Conservation (phyloP, 2,888 invertebrate species). For the Agrotis segetum region DNA sequence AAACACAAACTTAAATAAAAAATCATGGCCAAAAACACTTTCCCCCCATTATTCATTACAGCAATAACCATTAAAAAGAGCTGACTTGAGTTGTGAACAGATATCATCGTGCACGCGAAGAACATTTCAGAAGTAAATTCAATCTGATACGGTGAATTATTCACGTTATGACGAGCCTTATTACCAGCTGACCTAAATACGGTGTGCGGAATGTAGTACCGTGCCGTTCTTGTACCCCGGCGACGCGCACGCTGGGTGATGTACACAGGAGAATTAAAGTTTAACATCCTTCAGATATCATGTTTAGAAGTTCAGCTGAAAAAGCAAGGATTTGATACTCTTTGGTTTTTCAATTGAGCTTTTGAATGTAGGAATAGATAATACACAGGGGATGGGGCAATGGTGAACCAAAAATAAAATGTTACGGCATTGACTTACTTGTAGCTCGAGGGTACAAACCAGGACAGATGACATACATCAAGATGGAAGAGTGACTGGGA, state of each 20-base stretch:
- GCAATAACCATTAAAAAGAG: constrained; percentile 49
- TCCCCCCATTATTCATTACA: constrained; percentile 28
- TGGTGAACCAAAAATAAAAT: no score
- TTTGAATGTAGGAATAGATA: no score
- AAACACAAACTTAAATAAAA: constrained; percentile 1
- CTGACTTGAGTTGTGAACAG: constrained; percentile 43
- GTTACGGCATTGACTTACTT: no score
- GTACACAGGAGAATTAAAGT: constrained; percentile 28
- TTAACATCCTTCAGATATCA: constrained; percentile 10
- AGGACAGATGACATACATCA: no score
- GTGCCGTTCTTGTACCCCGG: constrained; percentile 58
- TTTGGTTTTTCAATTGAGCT: no score
- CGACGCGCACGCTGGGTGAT: constrained; percentile 52
- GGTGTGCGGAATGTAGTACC: constrained; percentile 70
- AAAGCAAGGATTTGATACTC: not conserved
- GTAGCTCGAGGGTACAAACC: no score
- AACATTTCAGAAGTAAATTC: constrained; percentile 67
- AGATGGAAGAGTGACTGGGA: no score
- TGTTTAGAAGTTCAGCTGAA: not conserved
- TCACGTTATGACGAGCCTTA: constrained; percentile 80
- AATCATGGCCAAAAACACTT: constrained; percentile 33
- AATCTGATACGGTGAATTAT: constrained; percentile 78
- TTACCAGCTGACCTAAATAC: constrained; percentile 82
- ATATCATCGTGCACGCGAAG: constrained; percentile 68
- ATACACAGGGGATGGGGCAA: no score